These are phyloP conservation scores for Sitta europaea DNA, from an alignment of 2,113 vertebrate species.

Conservation along the genomic window DNA sequence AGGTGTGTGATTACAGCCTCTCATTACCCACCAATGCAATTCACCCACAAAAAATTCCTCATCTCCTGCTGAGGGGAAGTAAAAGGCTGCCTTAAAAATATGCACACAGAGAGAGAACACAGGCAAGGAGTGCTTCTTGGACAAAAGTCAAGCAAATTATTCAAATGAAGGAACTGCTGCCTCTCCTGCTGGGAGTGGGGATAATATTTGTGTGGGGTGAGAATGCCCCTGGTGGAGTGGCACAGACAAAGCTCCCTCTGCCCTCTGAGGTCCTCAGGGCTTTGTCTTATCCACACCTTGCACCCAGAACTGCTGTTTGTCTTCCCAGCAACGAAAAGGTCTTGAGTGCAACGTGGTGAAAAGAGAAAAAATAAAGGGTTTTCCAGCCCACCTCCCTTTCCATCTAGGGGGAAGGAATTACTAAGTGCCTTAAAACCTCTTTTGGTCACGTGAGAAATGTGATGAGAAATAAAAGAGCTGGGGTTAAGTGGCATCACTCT, in stretches of 20 bases:
- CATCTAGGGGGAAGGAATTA: background rate
- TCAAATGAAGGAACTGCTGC: background rate
- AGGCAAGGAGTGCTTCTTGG: background rate
- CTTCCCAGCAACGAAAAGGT: background rate
- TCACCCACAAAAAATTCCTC: background rate
- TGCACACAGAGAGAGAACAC: background rate
- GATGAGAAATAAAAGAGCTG: background rate
- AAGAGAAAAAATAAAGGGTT: background rate
- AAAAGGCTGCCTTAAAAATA: background rate
- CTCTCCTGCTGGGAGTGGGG: background rate
- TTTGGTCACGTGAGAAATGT: no score
- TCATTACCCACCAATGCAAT: background rate
- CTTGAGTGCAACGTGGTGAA: background rate
- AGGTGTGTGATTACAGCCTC: conserved; percentile 37
- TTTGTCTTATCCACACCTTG: background rate
- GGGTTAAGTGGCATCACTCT: background rate
- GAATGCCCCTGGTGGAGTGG: background rate
- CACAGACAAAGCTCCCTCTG: background rate
- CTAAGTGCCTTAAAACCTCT: background rate
- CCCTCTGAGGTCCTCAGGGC: background rate
- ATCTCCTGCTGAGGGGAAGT: background rate
- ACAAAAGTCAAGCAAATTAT: background rate
- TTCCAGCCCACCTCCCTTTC: background rate
- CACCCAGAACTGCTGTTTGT: background rate
- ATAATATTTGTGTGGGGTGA: background rate